Percentiles rank a stretch among this genome's conserved stretches.
Conservation (phyloP, 2,797 vertebrate genomes). For the Serranus cabrilla region DNA sequence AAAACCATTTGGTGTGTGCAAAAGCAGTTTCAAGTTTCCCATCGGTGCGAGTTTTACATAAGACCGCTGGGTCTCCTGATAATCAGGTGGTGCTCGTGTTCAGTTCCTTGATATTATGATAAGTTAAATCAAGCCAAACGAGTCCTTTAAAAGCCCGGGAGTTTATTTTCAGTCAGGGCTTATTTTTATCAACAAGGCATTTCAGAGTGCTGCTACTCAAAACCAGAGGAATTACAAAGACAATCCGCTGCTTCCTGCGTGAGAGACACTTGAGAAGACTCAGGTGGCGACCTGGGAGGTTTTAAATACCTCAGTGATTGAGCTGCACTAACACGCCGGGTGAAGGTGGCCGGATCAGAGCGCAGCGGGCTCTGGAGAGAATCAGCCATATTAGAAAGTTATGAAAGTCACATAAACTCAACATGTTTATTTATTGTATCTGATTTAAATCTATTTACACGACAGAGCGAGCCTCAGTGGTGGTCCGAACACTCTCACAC, state of each 20-base stretch:
- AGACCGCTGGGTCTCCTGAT: neutral
- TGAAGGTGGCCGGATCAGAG: constrained; percentile 39
- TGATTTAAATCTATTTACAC: constrained; percentile 60
- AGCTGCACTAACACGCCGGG: constrained; percentile 31
- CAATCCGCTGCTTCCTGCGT: constrained; percentile 58
- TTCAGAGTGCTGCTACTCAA: constrained; percentile 51
- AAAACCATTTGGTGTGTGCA: too few species aligned
- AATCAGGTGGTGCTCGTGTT: neutral
- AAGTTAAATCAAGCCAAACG: constrained; percentile 12
- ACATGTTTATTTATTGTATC: constrained; percentile 31
- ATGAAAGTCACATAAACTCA: constrained; percentile 8
- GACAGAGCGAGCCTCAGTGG: constrained; percentile 59
- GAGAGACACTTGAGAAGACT: constrained; percentile 66
- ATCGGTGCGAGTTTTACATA: neutral
- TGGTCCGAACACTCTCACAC: constrained; percentile 56
- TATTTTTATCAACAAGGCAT: constrained; percentile 68
- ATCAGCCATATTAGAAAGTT: constrained; percentile 7
- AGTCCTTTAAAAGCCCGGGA: constrained; percentile 25
- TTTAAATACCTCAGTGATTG: constrained; percentile 64
- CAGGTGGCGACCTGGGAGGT: constrained; percentile 65
- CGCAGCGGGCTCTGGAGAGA: neutral
- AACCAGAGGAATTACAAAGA: constrained; percentile 59
- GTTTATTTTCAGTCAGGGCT: constrained; percentile 49
- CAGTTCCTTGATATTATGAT: neutral
- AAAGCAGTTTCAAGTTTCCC: too few species aligned